phyloP scores from a whole-genome alignment of 2,888 invertebrate species.

The Watsonalla binaria region DNA sequence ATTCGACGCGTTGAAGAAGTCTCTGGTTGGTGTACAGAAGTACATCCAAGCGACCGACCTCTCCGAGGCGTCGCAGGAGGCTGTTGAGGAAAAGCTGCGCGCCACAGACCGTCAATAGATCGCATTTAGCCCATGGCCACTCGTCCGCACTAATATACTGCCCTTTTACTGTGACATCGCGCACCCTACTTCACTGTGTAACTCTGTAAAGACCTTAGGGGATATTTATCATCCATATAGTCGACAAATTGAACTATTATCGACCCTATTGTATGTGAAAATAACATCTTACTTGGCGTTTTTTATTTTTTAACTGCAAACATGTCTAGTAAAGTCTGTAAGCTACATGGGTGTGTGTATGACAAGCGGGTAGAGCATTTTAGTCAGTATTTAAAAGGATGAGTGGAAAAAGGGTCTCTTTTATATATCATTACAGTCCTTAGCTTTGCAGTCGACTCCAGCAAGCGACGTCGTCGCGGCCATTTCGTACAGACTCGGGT shows the following conservation, averaged over 20 bases:
- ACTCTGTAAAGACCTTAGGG: too few relatives aligned
- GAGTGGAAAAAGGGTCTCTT: conserved; percentile 39
- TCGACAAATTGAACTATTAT: not conserved
- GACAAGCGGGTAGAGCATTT: not conserved
- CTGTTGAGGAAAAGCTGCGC: conserved; percentile 95
- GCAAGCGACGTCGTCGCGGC: conserved; percentile 14
- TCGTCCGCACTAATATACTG: not conserved
- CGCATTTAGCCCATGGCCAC: conserved; percentile 41
- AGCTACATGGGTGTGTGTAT: not conserved
- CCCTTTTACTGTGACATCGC: not conserved
- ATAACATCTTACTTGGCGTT: not conserved
- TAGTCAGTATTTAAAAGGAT: conserved; percentile 30
- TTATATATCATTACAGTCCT: conserved; percentile 52
- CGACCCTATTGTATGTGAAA: not conserved
- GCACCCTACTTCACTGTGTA: too few relatives aligned
- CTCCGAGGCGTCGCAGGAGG: conserved; percentile 95
- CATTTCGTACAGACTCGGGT: conserved; percentile 40
- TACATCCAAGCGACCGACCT: conserved; percentile 98
- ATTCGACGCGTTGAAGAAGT: conserved; percentile 98
- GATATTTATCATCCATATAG: too few relatives aligned
- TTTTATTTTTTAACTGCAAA: not conserved
- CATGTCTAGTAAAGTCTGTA: too few relatives aligned
- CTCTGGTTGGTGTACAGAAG: conserved; percentile 97
- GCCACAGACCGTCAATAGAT: conserved; percentile 94
- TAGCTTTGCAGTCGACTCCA: conserved; percentile 46